These are phyloP conservation scores for Punctoribates punctum DNA, from an alignment of 2,888 invertebrate genomes.

Conservation along the genomic window DNA sequence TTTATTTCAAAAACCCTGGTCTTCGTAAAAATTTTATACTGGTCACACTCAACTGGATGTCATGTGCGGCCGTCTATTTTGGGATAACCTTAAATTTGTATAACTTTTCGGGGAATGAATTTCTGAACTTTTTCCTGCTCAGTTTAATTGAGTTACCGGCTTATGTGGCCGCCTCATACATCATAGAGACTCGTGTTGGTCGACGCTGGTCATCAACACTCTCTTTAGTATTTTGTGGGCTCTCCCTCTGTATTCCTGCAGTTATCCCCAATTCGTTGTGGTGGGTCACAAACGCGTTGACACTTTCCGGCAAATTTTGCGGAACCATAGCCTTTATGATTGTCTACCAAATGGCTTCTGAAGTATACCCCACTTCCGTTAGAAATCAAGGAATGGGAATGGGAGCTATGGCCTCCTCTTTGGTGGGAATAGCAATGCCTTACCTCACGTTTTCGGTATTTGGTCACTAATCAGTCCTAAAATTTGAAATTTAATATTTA, in stretches of 20 bases:
- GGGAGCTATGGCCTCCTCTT: slow-evolving; percentile 46
- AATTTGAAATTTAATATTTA: background rate
- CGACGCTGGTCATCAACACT: slow-evolving; percentile 58
- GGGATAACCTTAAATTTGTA: slow-evolving; percentile 51
- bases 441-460: slow-evolving; percentile 42
- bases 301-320: slow-evolving; percentile 49
- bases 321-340: slow-evolving; percentile 61
- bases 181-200: slow-evolving; percentile 58
- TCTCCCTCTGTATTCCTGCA: slow-evolving; percentile 54
- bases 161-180: slow-evolving; percentile 59
- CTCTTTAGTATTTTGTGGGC: slow-evolving; percentile 55
- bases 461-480: no score
- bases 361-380: slow-evolving; percentile 65
- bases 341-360: slow-evolving; percentile 62
- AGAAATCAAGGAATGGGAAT: slow-evolving; percentile 60
- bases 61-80: slow-evolving; percentile 51
- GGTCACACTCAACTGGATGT: slow-evolving; percentile 40
- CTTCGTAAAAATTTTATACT: slow-evolving; percentile 47
- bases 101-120: slow-evolving; percentile 62
- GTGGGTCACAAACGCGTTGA: slow-evolving; percentile 35
- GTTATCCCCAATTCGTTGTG: slow-evolving; percentile 40
- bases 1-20: slow-evolving; percentile 45
- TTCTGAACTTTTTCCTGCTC: slow-evolving; percentile 64
- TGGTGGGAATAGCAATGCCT: slow-evolving; percentile 47
- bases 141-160: slow-evolving; percentile 64